Evolutionary conservation across 2,797 vertebrate species (phyloP), one percentile per base, ranked within the genome.

Genomic region (Thalassophryne amazonica): DNA sequence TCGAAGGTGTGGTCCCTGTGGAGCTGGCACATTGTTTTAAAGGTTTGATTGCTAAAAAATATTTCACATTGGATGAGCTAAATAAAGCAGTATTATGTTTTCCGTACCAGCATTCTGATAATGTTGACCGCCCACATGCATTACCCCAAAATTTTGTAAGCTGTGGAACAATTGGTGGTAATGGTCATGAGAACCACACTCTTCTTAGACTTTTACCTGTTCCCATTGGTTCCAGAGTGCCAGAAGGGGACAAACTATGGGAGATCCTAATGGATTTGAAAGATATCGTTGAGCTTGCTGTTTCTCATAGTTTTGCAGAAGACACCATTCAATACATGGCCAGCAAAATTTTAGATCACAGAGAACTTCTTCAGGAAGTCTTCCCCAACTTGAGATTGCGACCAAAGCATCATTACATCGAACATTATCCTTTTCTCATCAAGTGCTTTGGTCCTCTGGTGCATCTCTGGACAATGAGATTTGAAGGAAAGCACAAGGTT

Each of bases 1-100:
- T 69, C 18, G 41, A 66, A 41, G 53, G 45, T n/a, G 19, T 66
- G n/a, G 31, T 71, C 24, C 60, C 56, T 12, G 49, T 65, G 6
- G 67, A 72, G 40, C 6, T 74, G 8, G 45, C 49, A 3, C 59
- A 33, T 6, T 51, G 19, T 12, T 19, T 64, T 22, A 46, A 36
- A 31, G 40, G 30, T 52, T 12, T 47, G 29, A 52, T 65, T 3
- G 0, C 20, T 16, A 51, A 23, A 0, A 62, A 18, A 15, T 42
- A 17, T 28, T 62, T 63, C 16, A 29, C 42, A 12, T 41, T 61
- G 24, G 25, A 60, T n/a, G 32, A 60, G 1, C 31, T 58, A 6
- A 62, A 62, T 42, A 37, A 2, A 1, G 13, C 43, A 21, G 63
- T 55, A 2, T 2, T 12, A 13, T 29, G 3, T 20, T 58, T 52